Evolutionary conservation across 53 echinoderm and acorn worm genomes (phyloP).

Genomic region (Paracentrotus lividus): DNA sequence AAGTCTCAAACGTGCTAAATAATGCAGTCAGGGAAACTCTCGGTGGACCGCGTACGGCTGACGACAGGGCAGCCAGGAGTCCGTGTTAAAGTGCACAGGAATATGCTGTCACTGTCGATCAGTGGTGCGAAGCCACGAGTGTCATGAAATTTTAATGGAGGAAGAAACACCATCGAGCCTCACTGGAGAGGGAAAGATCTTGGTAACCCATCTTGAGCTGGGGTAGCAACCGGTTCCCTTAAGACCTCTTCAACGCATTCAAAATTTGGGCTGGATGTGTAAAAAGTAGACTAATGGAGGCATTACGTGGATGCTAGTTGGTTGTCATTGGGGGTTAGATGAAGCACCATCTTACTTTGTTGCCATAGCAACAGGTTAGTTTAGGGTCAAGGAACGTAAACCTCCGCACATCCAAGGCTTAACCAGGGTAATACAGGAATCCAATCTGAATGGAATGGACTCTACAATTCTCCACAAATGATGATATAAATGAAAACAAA

Average conservation of each 20-base stretch:
- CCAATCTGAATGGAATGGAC: not conserved
- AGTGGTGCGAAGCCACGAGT: slow-evolving; percentile 70
- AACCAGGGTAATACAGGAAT: not conserved
- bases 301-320: slow-evolving; percentile 58
- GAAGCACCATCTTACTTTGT: slow-evolving; percentile 46
- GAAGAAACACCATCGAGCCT: slow-evolving; percentile 58
- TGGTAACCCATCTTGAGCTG: slow-evolving; percentile 31
- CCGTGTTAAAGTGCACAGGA: slow-evolving; percentile 65
- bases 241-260: slow-evolving; percentile 47
- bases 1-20: slow-evolving; percentile 73
- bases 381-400: slow-evolving; percentile 36
- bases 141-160: slow-evolving; percentile 69
- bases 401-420: not conserved
- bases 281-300: slow-evolving; percentile 70
- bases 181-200: not conserved
- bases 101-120: slow-evolving; percentile 72
- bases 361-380: slow-evolving; percentile 56
- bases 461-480: too few species aligned
- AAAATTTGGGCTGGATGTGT: slow-evolving; percentile 63
- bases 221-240: slow-evolving; percentile 42
- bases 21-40: slow-evolving; percentile 67
- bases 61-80: slow-evolving; percentile 62
- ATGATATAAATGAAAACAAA: not conserved
- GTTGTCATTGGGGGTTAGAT: slow-evolving; percentile 61
- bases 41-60: slow-evolving; percentile 50